Base-by-base conservation (phyloP, 1,140 invertebrate genomes). In the Theocolax elegans region DNA sequence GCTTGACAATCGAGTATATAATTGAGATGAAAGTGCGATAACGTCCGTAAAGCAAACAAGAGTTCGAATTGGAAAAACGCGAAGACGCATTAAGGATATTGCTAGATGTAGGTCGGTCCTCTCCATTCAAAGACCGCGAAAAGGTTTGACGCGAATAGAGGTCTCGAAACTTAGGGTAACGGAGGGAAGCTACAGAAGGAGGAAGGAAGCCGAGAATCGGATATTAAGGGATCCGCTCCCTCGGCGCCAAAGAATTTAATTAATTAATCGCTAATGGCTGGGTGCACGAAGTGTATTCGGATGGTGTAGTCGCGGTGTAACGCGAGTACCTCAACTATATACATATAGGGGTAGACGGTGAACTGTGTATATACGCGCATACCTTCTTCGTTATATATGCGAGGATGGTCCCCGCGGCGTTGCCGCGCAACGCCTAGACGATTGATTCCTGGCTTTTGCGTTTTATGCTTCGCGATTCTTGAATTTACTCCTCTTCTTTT, bases 181-280 rank as follows among this genome's bases (percentile, higher is more conserved):
- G 4, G 31, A 35, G 31, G 4, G 4, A 35, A 10, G 10, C 4
- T 35, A 35, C 4, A 10, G 10, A n/a, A 46, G 25, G 23, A 46
- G 60, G 38, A 49, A 31, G 40, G 25, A 48, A 62, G 13, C 9
- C 23, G 13, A 31, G 59, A 62, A 62, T 19, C 8, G 1, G n/a
- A 21, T 17, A 49, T 27, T 40, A 17, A 49, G 44, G 44, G 42
- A 35, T 49, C 49, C 6, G 3, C 44, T 38, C 46, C 49, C 21
- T 40, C 35, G 27, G 51, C 12, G 51, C 53, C 15, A 49, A 67
- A 68, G 66, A 68, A 68, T 68, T 68, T 60, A 68, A 68, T 68
- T 68, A 68, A 68, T 68, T 68, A 68, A 68, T 68, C 27, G 35
- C 66, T 60, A 67, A 67, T 60, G 44, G 54, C 44, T 12, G n/a